phyloP scores from a whole-genome alignment of 2,797 vertebrate species.

The Scolopax rusticola region DNA sequence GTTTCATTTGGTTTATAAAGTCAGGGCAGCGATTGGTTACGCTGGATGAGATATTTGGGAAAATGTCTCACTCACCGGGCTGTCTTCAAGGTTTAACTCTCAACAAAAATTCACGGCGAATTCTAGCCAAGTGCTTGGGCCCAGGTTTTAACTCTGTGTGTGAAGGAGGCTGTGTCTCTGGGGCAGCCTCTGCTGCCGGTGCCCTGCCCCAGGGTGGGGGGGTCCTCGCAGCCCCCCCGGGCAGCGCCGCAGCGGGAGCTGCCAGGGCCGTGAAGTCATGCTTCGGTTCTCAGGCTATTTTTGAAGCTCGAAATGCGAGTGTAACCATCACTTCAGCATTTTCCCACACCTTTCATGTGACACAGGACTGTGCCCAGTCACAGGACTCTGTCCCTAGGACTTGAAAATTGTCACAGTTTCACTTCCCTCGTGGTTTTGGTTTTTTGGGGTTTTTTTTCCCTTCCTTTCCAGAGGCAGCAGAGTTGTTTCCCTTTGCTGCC shows the following conservation, averaged over 20 bases:
- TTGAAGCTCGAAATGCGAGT: background rate
- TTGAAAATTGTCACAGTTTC: slow-evolving; percentile 42
- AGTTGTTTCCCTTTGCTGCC: background rate
- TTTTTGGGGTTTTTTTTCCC: background rate
- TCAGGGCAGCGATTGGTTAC: background rate
- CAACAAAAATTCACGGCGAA: background rate
- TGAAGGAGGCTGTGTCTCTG: accelerated
- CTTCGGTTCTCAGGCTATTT: slow-evolving; percentile 33
- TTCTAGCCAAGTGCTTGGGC: accelerated
- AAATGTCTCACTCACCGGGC: background rate
- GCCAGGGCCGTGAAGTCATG: background rate
- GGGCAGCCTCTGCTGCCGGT: accelerated
- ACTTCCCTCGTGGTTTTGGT: background rate
- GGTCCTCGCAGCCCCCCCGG: background rate
- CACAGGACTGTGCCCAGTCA: slow-evolving; percentile 1
- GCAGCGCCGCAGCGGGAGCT: background rate
- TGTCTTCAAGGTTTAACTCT: background rate
- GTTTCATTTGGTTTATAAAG: background rate
- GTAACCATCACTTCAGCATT: background rate
- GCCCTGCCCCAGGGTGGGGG: background rate
- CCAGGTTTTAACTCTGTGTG: accelerated
- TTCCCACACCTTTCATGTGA: slow-evolving; percentile 68
- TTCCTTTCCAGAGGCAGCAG: background rate
- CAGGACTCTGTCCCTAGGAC: slow-evolving; percentile 6
- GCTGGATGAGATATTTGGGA: background rate